Conservation (phyloP, 2,888 invertebrate genomes). For the Tipula unca region DNA sequence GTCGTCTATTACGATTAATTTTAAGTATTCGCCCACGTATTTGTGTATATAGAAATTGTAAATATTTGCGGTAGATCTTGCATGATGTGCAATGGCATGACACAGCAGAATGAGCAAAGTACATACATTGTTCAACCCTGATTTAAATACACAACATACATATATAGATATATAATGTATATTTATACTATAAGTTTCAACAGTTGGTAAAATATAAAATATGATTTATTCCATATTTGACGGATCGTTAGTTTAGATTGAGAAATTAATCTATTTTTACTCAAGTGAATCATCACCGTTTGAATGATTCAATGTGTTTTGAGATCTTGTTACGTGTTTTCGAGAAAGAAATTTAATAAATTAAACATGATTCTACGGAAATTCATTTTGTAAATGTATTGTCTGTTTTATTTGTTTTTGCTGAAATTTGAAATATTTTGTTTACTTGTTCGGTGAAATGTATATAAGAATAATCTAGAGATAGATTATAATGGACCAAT, state of each 20-base stretch:
- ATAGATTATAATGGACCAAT: too few species aligned
- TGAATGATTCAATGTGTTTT: background rate
- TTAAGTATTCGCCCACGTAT: background rate
- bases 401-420: background rate
- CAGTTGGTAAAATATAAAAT: background rate
- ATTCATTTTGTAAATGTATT: background rate
- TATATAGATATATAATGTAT: background rate
- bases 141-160: background rate
- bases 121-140: background rate
- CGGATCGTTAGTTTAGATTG: background rate
- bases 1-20: background rate
- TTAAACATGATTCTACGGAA: background rate
- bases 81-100: background rate
- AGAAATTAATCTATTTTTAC: background rate
- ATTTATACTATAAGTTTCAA: background rate
- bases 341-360: background rate
- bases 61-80: background rate
- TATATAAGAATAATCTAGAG: too few species aligned
- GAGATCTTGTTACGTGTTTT: background rate
- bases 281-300: background rate
- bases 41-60: background rate
- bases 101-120: background rate
- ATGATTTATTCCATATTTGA: background rate
- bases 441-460: background rate
- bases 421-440: background rate